Evolutionary conservation across 2,797 vertebrate genomes (phyloP), one percentile per base, ranked within the genome.

Genomic region (Crax fasciolata): DNA sequence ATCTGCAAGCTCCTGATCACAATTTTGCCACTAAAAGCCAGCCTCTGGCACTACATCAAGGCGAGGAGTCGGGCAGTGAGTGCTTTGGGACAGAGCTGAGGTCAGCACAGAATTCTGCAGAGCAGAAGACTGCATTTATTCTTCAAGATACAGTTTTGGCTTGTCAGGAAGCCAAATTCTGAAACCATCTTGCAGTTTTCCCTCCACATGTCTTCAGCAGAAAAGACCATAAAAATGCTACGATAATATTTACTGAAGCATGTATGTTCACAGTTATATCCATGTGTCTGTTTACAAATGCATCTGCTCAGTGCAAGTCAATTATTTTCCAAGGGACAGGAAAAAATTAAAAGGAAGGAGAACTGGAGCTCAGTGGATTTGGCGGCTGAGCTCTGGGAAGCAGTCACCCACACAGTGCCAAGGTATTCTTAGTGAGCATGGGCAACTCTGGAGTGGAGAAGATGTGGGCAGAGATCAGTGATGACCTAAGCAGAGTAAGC

Each of bases 241-340:
- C 92, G 95, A 96, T 97, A 97, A 97, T 96, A 96, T 96, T 97
- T 96, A 97, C 93, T 28, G 41, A 93, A 94, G 89, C 54, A 81
- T 77, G 94, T 76, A 58, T 94, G 94, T 85, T 92, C 43, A 6
- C 95, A 96, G 94, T 96, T 92, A 93, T 41, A 79, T 66, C 93
- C 93, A 93, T 93, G 95, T 95, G 95, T 91, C 78, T 96, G 94
- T 96, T 97, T 97, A 97, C 96, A 94, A 94, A 96, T 4, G 27
- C 95, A 93, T 95, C 95, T 93, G 95, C 95, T 94, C 78, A 2
- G 38, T 18, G 67, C 67, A 46, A 87, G 80, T 49, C 85, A 72
- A 61, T 90, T 92, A 65, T 85, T 95, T 92, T 62, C 71, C 65
- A 70, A 84, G 75, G 11, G 1, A 76, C 75, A 73, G 70, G n/a